phyloP scores from a whole-genome alignment of 2,797 vertebrate species.

The Sebastes aleutianus region DNA sequence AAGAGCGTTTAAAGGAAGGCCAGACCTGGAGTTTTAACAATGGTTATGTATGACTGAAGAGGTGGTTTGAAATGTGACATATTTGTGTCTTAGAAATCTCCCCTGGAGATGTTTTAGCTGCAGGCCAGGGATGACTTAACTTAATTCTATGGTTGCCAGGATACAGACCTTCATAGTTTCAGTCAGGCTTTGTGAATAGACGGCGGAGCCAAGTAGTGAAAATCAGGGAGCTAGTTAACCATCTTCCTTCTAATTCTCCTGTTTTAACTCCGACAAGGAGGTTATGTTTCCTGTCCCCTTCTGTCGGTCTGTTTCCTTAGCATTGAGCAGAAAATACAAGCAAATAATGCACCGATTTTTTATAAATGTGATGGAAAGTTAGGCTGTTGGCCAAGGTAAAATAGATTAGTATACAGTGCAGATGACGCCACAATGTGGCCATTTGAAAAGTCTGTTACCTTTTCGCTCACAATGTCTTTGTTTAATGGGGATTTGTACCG shows the following conservation, averaged over 20 bases:
- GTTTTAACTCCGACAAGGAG: neutral
- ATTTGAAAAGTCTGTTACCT: too few species aligned
- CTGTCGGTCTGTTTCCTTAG: neutral
- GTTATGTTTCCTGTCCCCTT: neutral
- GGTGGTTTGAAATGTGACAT: conserved; percentile 44
- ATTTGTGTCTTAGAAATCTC: conserved; percentile 55
- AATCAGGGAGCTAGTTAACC: conserved; percentile 27
- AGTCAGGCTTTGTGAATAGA: conserved; percentile 36
- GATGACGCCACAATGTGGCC: neutral
- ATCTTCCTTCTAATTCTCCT: neutral
- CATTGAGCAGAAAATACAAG: neutral
- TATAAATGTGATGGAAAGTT: neutral
- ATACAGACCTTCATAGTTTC: conserved; percentile 52
- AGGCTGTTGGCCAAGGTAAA: neutral
- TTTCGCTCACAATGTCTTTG: neutral
- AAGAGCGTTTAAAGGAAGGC: neutral
- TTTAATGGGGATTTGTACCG: neutral
- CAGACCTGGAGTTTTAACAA: conserved; percentile 1
- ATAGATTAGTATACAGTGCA: neutral
- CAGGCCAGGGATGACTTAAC: conserved; percentile 41
- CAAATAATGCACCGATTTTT: neutral
- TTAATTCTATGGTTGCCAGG: conserved; percentile 58
- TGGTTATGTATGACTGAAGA: conserved; percentile 11
- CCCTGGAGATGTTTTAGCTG: conserved; percentile 42
- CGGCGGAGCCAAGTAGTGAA: conserved; percentile 16